phyloP scores from a whole-genome alignment of 2,888 invertebrate genomes.

The Agrochola macilenta region DNA sequence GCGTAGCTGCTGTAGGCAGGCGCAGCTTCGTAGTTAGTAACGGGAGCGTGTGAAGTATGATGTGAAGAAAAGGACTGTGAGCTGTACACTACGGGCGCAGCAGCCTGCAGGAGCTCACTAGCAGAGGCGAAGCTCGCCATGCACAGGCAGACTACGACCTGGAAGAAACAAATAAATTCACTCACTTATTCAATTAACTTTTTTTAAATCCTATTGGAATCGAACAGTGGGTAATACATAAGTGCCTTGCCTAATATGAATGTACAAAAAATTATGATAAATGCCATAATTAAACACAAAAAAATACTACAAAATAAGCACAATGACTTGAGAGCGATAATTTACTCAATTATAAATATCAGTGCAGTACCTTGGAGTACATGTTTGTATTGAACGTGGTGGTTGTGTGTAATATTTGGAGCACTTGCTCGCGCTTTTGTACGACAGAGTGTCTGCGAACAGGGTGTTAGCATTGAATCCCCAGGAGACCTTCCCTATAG shows the following conservation, averaged over 20 bases:
- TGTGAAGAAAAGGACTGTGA: too few species aligned
- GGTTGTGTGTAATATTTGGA: slow-evolving; percentile 79
- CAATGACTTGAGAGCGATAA: neutral
- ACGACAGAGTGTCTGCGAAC: slow-evolving; percentile 76
- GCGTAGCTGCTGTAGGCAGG: slow-evolving; percentile 57
- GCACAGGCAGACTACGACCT: too few species aligned
- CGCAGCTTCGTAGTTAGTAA: too few species aligned
- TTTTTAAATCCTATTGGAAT: too few species aligned
- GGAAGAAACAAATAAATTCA: too few species aligned
- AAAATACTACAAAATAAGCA: neutral
- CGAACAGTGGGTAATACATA: neutral
- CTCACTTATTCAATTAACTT: too few species aligned
- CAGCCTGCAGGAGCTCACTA: too few species aligned
- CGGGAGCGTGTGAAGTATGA: too few species aligned
- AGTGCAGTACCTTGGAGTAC: slow-evolving; percentile 83
- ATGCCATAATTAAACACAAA: neutral
- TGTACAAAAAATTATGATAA: neutral
- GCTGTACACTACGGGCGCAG: too few species aligned
- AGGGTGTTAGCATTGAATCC: slow-evolving; percentile 77
- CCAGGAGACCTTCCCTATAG: slow-evolving; percentile 22
- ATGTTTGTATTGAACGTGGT: slow-evolving; percentile 81
- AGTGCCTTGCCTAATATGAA: too few species aligned
- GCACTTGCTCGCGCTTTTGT: slow-evolving; percentile 84
- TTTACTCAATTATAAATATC: slow-evolving; percentile 18
- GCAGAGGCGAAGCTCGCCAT: too few species aligned